Base-by-base conservation (phyloP, 2,797 vertebrate genomes). In the Hypotaenidia okinawae region DNA sequence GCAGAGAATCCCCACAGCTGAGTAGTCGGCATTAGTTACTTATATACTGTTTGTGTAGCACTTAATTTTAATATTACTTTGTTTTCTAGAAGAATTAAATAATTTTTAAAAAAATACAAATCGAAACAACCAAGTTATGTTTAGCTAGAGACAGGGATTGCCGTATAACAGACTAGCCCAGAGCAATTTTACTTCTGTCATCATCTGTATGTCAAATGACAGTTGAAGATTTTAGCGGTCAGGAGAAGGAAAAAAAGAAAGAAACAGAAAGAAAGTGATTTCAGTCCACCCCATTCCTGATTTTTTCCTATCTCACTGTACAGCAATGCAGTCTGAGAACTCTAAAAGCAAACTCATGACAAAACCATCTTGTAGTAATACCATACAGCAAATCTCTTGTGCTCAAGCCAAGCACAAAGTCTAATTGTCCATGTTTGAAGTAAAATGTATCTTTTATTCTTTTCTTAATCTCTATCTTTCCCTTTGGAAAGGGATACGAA, bases 251-350 rank as follows among this genome's bases (percentile, higher is more conserved):
- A 12, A 5, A 37, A 39, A 17, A 25, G 3, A 18, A 39, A 39
- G 6, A 59, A 25, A 47, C 17, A 33, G 13, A 13, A 87, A 45
- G 3, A 43, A 57, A 66, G 21, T 52, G 12, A 11, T 5, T 54
- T 30, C 16, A 9, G 15, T 8, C 9, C 11, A 24, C 24, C 24
- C 7, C 14, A 14, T 4, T 1, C 3, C 15, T 4, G 6, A 52
- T 77, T 61, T 91, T 9, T 57, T 68, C 25, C 32, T 47, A 35
- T 10, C 8, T 85, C 25, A 67, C 52, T 59, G 12, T 35, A 83
- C 37, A 76, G 25, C 77, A 77, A 57, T n/a, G 10, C n/a, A 64
- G 16, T 41, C 16, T 77, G 30, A 61, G 45, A 77, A 77, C 23
- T 63, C 58, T 83, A 70, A 92, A 83, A 89, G 49, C 23, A 68